Evolutionary conservation across 1,140 invertebrate species (phyloP).

Genomic region (Leptonema lineaticorne): DNA sequence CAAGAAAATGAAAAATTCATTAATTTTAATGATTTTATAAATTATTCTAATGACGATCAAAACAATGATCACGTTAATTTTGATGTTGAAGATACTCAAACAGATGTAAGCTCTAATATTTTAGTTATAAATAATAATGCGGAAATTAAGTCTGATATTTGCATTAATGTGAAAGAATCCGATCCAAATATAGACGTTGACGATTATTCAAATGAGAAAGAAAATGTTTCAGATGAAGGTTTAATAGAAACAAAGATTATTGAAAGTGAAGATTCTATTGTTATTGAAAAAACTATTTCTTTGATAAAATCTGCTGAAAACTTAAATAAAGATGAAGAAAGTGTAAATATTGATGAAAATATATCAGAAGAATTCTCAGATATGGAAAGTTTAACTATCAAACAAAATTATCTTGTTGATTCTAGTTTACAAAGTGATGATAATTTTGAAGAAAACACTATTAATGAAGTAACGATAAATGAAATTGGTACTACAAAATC

Average conservation of each 20-base stretch:
- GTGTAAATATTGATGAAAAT: neutral
- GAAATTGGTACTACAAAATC: neutral
- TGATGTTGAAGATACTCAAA: no score
- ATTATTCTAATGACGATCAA: no score
- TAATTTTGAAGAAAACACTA: neutral
- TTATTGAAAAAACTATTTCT: neutral
- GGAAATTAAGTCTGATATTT: neutral
- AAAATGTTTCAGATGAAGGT: neutral
- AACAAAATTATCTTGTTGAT: no score
- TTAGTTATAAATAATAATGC: no score
- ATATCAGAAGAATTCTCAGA: neutral
- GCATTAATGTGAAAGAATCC: neutral
- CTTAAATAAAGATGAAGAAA: neutral
- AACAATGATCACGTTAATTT: no score
- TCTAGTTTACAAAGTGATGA: neutral
- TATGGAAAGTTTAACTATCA: no score
- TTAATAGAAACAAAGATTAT: neutral
- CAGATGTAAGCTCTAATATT: no score
- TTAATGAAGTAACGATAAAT: no score
- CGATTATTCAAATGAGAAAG: neutral
- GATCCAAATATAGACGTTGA: neutral
- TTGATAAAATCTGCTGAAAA: neutral
- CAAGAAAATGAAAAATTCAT: constrained; percentile 17
- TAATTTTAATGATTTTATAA: constrained; percentile 1
- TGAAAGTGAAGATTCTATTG: neutral